phyloP scores from a whole-genome alignment of 2,113 vertebrate species.

The Elaphurus davidianus region DNA sequence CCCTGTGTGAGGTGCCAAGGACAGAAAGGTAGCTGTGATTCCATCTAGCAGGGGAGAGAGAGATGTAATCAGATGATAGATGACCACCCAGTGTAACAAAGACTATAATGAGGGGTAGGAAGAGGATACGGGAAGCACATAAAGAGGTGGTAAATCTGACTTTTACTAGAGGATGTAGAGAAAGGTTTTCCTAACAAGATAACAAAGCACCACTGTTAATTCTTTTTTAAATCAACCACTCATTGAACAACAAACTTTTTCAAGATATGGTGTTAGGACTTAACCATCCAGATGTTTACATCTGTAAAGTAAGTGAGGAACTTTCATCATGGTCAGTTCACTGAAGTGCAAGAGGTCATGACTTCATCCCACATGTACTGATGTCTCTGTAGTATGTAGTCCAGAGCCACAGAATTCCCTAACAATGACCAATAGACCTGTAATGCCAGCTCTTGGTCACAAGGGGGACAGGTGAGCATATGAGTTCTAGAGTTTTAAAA shows the following conservation, averaged over 20 bases:
- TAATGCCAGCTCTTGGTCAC: background rate
- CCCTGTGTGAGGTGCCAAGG: background rate
- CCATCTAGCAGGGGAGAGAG: background rate
- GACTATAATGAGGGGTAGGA: background rate
- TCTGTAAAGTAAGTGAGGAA: background rate
- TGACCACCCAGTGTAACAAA: background rate
- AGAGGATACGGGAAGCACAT: background rate
- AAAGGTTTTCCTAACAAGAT: background rate
- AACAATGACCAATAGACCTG: background rate
- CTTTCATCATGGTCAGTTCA: background rate
- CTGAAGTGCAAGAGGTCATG: background rate
- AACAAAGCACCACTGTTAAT: background rate
- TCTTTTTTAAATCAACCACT: background rate
- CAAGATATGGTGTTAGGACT: background rate
- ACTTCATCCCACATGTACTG: background rate
- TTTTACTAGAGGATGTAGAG: background rate
- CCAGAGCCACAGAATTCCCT: background rate
- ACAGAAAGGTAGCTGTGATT: background rate
- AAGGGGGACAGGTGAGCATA: background rate
- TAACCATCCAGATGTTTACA: background rate
- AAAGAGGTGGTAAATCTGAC: background rate
- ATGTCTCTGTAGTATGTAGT: background rate
- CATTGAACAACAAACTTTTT: background rate
- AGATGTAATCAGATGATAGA: background rate
- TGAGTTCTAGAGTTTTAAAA: slow-evolving; percentile 17